phyloP scores from a whole-genome alignment of 2,888 invertebrate genomes.

The Chelonus formosanus region DNA sequence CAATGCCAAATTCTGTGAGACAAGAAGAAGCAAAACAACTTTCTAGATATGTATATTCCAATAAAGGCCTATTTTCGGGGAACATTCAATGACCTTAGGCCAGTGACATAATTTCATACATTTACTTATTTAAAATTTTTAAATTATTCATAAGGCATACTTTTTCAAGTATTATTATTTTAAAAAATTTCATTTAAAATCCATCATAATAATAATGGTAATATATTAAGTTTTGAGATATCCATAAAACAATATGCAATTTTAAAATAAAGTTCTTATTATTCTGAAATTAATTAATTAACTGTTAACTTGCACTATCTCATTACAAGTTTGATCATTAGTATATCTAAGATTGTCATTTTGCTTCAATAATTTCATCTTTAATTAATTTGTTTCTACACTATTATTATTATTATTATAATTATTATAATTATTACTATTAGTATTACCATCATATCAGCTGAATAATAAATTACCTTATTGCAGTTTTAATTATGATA shows the following conservation, averaged over 20 bases:
- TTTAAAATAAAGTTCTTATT: too few relatives aligned
- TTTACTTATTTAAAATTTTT: background rate
- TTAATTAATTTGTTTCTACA: constrained; percentile 1
- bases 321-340: constrained; percentile 20
- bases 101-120: constrained; percentile 32
- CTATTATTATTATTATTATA: constrained; percentile 2
- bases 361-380: background rate
- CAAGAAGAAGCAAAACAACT: constrained; percentile 51
- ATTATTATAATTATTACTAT: constrained; percentile 1
- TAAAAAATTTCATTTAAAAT: too few relatives aligned
- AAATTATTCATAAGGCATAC: too few relatives aligned
- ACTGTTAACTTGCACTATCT: too few relatives aligned
- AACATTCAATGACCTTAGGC: constrained; percentile 26
- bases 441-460: background rate
- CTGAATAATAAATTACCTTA: background rate
- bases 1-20: constrained; percentile 57
- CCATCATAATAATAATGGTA: too few relatives aligned
- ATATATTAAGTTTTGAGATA: too few relatives aligned
- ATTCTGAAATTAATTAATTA: too few relatives aligned
- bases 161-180: too few relatives aligned
- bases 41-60: constrained; percentile 43
- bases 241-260: too few relatives aligned
- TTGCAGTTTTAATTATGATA: too few relatives aligned
- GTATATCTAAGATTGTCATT: background rate
- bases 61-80: constrained; percentile 19